These are phyloP conservation scores for Pristionchus japonicus DNA, from an alignment of 2,888 invertebrate genomes.

Conservation along the genomic window DNA sequence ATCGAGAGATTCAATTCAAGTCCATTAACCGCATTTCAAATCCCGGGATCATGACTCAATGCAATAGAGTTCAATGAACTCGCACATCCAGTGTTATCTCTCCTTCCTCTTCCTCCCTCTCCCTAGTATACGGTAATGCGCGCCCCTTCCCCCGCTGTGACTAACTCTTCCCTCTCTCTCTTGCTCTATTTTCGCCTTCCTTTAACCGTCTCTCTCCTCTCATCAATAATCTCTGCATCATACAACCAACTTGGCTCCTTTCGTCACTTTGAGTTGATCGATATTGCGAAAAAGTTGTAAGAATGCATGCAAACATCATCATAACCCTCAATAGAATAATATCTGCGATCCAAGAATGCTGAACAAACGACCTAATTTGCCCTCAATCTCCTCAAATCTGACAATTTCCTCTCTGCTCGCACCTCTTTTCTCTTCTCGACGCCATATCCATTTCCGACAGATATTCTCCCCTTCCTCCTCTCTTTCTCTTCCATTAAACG, in stretches of 20 bases:
- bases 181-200: neutral
- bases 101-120: neutral
- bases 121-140: slow-evolving; percentile 17
- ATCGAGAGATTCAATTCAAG: neutral
- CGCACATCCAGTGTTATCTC: neutral
- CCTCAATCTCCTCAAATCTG: neutral
- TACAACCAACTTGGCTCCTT: neutral
- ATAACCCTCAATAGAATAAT: no score
- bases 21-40: neutral
- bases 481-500: neutral
- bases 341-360: no score
- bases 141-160: neutral
- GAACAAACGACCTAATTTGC: neutral
- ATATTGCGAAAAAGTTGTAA: neutral
- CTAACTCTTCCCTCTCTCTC: slow-evolving; percentile 36
- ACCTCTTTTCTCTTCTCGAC: slow-evolving; percentile 26
- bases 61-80: neutral
- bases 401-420: slow-evolving; percentile 12
- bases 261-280: neutral
- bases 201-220: neutral
- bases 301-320: no score
- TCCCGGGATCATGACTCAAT: neutral
- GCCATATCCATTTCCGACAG: neutral
- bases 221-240: slow-evolving; percentile 1
- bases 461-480: neutral